Conservation (phyloP, 2,113 vertebrate genomes). For the Xyrauchen texanus region DNA sequence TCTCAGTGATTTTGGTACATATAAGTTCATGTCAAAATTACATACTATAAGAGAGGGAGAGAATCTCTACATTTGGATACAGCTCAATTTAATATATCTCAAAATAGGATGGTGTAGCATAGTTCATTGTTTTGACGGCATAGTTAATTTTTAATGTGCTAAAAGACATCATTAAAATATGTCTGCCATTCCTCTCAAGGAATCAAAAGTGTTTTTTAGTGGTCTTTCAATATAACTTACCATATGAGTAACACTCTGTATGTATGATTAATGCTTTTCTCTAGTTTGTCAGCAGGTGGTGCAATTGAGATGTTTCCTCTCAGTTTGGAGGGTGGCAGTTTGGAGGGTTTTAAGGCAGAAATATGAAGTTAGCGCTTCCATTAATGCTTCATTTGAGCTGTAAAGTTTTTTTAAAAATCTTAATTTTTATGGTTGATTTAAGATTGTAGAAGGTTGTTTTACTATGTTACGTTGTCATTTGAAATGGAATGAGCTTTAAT, state of each 20-base stretch:
- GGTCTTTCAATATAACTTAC: not conserved
- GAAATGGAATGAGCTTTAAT: too few relatives aligned
- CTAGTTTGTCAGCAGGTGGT: conserved; percentile 28
- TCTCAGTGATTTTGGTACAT: not conserved
- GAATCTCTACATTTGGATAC: not conserved
- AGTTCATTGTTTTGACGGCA: not conserved
- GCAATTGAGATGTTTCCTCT: conserved; percentile 19
- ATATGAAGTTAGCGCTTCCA: conserved; percentile 5
- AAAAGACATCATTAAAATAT: not conserved
- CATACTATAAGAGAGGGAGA: not conserved
- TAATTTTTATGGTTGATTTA: too few relatives aligned
- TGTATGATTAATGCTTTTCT: too few relatives aligned
- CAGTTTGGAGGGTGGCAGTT: too few relatives aligned
- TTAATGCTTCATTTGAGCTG: too few relatives aligned
- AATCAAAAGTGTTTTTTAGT: conserved; percentile 8
- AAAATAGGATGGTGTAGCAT: too few relatives aligned
- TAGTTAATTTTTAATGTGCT: not conserved
- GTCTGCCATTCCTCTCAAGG: not conserved
- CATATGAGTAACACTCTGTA: too few relatives aligned
- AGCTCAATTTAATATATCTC: not conserved
- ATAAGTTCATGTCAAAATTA: not conserved
- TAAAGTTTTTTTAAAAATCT: too few relatives aligned
- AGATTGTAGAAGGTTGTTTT: too few relatives aligned
- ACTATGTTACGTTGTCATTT: too few relatives aligned
- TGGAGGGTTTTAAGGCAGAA: too few relatives aligned